A percentile compares a stretch with the other conserved stretches of the same genome.
phyloP scores from a whole-genome alignment of 2,797 vertebrate species.

The Gymnothorax reevesii region DNA sequence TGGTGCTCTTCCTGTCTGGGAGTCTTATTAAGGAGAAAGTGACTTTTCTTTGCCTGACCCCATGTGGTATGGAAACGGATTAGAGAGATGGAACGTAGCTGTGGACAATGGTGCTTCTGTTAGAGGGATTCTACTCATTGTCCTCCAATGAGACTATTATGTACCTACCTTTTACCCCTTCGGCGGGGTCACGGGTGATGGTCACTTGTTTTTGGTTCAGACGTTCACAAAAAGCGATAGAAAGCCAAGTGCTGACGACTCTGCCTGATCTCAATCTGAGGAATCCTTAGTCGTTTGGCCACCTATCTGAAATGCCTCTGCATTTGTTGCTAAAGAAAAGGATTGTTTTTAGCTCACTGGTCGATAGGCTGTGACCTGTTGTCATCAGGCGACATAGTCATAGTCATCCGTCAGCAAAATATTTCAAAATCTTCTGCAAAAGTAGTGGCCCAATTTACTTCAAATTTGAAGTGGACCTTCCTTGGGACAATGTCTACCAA shows the following conservation, averaged over 20 bases:
- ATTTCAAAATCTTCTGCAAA: no score
- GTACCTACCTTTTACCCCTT: constrained; percentile 28
- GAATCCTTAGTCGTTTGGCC: constrained; percentile 19
- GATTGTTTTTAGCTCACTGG: no score
- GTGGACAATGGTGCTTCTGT: constrained; percentile 10
- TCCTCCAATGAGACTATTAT: constrained; percentile 10
- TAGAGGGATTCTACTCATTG: background rate
- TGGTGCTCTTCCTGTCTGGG: background rate
- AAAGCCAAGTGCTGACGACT: constrained; percentile 41
- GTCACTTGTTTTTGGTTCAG: constrained; percentile 19
- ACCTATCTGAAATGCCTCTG: background rate
- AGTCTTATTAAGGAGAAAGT: constrained; percentile 24
- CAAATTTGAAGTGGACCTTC: no score
- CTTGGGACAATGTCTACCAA: no score
- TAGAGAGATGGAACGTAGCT: constrained; percentile 43
- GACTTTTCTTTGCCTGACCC: constrained; percentile 25
- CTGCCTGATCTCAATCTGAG: background rate
- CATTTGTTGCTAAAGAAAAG: no score
- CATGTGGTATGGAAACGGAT: constrained; percentile 23
- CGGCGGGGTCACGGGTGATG: constrained; percentile 21
- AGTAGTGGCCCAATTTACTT: no score
- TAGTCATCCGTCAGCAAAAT: no score
- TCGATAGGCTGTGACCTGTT: no score
- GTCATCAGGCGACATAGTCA: no score
- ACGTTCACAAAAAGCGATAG: constrained; percentile 11